Evolutionary conservation across 1,140 invertebrate species (phyloP), one percentile per base, ranked within the genome.

Genomic region (Achatina immaculata): DNA sequence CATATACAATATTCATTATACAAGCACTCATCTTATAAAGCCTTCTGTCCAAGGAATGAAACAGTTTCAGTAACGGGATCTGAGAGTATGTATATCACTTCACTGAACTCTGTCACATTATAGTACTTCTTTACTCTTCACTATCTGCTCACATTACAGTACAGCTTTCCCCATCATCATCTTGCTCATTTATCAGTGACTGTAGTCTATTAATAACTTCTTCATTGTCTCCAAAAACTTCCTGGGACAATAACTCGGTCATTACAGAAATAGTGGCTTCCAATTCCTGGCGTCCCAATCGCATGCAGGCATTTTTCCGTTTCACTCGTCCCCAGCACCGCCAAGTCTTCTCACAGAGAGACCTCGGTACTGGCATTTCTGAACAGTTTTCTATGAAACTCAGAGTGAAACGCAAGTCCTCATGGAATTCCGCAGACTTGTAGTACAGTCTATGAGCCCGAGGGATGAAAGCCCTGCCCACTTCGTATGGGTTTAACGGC

Each of bases 341-440:
- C 82, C 84, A 82, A 3, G 74, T 48, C 62, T 82, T 83, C 66
- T 85, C 79, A 58, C 82, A 69, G 0, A 83, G 48, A 16, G 72
- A 76, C 38, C 43, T 69, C 9, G 80, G 77, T 2, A 83, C 78
- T 9, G 66, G 40, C 6, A 83, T 38, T n/a, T 48, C 65, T 16
- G 45, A 31, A 71, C 82, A 82, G 80, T 85, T 85, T 74, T 85
- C 84, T 21, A 85, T 69, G 45, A 83, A 82, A 42, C 82, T 83
- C 4, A 85, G 75, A 11, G 66, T 34, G 40, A 77, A 85, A n/a
- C 84, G 71, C 6, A 85, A 83, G 66, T 85, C 84, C 58, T 85
- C 84, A 65, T 85, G 84, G 65, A 85, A 85, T 45, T 85, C 84
- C 19, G 81, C 76, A 4, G 82, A 83, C 38, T 83, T 85, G 72